Conservation (phyloP, 2,888 invertebrate species). For the Drosophila kambysellisi region DNA sequence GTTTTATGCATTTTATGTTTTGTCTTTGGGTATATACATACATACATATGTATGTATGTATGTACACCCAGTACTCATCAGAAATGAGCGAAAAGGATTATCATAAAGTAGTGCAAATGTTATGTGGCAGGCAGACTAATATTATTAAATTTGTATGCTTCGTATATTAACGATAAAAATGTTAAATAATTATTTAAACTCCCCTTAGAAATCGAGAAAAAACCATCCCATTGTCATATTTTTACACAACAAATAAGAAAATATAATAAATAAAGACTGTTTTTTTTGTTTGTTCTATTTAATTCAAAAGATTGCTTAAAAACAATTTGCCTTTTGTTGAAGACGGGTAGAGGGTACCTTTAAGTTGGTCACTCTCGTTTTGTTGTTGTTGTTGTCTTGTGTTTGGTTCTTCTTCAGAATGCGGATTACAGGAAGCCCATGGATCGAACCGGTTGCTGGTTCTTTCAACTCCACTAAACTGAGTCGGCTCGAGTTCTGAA, state of each 20-base stretch:
- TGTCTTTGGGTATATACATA: background rate
- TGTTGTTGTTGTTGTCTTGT: slow-evolving; percentile 9
- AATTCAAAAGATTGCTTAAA: background rate
- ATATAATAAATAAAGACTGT: background rate
- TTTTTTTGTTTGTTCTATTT: background rate
- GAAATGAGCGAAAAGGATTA: background rate
- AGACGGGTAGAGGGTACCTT: background rate
- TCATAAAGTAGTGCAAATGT: background rate
- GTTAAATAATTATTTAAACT: background rate
- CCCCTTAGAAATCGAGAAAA: no score
- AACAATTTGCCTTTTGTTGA: background rate
- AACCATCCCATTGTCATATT: background rate
- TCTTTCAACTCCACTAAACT: slow-evolving; percentile 36
- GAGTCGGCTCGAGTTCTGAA: slow-evolving; percentile 28
- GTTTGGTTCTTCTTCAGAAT: slow-evolving; percentile 59
- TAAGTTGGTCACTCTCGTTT: background rate
- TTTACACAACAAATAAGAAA: background rate
- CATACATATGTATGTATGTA: background rate
- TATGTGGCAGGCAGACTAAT: background rate
- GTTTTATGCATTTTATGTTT: slow-evolving; percentile 54
- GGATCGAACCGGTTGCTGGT: slow-evolving; percentile 66
- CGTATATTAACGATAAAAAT: no score
- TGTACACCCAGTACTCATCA: background rate
- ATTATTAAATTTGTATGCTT: background rate
- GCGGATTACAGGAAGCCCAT: slow-evolving; percentile 69